phyloP scores from a whole-genome alignment of 2,797 vertebrate species.

The Lepus townsendii region DNA sequence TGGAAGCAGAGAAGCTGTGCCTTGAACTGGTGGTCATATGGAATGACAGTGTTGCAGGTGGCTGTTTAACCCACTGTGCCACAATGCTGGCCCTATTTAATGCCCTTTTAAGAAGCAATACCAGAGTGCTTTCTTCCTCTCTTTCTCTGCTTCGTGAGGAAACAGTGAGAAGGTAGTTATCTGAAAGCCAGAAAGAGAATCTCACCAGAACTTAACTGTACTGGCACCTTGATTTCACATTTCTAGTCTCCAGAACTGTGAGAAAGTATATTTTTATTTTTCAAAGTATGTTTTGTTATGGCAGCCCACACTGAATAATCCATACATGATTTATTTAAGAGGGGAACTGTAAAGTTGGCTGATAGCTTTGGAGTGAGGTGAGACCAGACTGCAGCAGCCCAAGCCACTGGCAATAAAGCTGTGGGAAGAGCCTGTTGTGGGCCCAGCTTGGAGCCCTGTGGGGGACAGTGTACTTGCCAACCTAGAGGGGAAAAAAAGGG shows the following conservation, averaged over 20 bases:
- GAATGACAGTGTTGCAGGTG: too few species aligned
- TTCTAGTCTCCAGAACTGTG: neutral
- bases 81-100: too few species aligned
- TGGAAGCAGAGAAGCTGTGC: too few species aligned
- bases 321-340: neutral
- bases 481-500: too few species aligned
- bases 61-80: too few species aligned
- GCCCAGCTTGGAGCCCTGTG: too few species aligned
- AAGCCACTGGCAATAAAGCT: too few species aligned
- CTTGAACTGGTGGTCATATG: too few species aligned
- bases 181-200: neutral
- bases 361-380: too few species aligned
- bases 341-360: neutral
- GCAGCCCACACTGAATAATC: neutral
- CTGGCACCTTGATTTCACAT: neutral
- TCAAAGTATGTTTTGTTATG: constrained; percentile 1
- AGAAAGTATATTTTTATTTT: neutral
- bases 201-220: neutral
- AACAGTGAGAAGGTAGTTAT: neutral
- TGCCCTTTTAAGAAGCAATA: neutral
- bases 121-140: neutral
- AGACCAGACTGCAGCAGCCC: too few species aligned
- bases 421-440: too few species aligned
- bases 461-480: too few species aligned
- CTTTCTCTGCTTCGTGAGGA: neutral